Percentiles rank a stretch among this genome's conserved stretches.
Conservation (phyloP, 2,797 vertebrate species). For the Chromobotia macracanthus region DNA sequence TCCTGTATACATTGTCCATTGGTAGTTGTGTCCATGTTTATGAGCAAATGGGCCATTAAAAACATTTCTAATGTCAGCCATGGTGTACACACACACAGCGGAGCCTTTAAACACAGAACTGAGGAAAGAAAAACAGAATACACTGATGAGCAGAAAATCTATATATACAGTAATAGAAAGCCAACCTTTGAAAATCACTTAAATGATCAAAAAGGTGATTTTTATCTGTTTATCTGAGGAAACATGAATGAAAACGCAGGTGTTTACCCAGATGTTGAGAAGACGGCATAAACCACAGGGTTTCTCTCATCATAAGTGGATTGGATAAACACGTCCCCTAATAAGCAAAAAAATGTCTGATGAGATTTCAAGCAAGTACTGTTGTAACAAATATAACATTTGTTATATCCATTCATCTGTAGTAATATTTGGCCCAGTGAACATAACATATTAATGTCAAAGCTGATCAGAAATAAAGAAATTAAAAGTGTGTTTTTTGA, state of each 20-base stretch:
- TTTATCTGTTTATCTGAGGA: conserved; percentile 1
- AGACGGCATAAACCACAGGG: conserved; percentile 83
- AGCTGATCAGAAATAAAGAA: too few species aligned
- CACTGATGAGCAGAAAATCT: neutral
- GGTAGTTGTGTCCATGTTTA: conserved; percentile 86
- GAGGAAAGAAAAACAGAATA: neutral
- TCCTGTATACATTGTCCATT: conserved; percentile 85
- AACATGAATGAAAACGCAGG: neutral
- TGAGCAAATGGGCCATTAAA: conserved; percentile 88
- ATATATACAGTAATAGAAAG: neutral
- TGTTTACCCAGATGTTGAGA: conserved; percentile 84
- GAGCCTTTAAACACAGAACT: conserved; percentile 89
- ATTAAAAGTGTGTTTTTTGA: too few species aligned
- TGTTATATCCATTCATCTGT: neutral
- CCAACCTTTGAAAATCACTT: neutral
- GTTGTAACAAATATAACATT: too few species aligned
- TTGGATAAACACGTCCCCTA: conserved; percentile 82
- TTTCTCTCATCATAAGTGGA: conserved; percentile 82
- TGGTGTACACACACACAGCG: conserved; percentile 84
- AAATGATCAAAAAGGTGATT: neutral
- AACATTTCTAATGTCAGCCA: conserved; percentile 86
- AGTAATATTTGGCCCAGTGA: conserved; percentile 6
- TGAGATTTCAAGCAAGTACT: neutral
- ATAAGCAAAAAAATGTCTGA: conserved; percentile 24
- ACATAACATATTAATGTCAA: neutral